Evolutionary conservation across 2,113 vertebrate species (phyloP).

Genomic region (Eolophus roseicapilla): DNA sequence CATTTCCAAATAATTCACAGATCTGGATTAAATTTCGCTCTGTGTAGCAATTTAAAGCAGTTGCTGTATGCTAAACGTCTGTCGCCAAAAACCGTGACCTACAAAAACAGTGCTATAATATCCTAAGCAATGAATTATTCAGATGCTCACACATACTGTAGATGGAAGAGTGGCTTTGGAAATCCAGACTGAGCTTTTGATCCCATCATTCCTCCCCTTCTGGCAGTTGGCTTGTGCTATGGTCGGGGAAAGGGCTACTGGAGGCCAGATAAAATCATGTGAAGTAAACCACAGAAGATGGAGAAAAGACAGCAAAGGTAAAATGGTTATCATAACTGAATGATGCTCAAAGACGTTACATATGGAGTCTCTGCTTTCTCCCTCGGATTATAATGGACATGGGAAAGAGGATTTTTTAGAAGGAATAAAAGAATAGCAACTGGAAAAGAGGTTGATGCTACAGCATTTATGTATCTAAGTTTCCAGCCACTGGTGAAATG

Average conservation of each 20-base stretch:
- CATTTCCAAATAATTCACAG: slow-evolving; percentile 40
- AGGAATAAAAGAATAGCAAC: not conserved
- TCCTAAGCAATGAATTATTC: slow-evolving; percentile 30
- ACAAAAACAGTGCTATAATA: not conserved
- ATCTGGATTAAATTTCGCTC: slow-evolving; percentile 29
- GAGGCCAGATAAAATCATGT: accelerated
- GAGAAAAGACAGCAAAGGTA: not conserved
- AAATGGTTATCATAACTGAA: accelerated
- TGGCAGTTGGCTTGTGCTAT: not conserved
- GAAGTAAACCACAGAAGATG: not conserved
- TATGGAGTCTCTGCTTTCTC: accelerated
- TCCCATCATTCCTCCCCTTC: not conserved
- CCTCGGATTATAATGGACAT: accelerated
- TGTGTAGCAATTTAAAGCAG: not conserved
- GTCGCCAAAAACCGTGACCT: not conserved
- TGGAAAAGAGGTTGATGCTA: not conserved
- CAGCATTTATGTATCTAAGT: not conserved
- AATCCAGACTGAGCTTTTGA: slow-evolving; percentile 8
- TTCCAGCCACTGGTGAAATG: not conserved
- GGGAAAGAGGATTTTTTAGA: not conserved
- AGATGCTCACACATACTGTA: not conserved
- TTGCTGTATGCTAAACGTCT: not conserved
- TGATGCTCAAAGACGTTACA: accelerated
- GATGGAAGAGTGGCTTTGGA: not conserved
- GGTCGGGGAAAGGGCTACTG: not conserved